Conservation (phyloP, 1,140 invertebrate species). For the Drosophila nebulosa region DNA sequence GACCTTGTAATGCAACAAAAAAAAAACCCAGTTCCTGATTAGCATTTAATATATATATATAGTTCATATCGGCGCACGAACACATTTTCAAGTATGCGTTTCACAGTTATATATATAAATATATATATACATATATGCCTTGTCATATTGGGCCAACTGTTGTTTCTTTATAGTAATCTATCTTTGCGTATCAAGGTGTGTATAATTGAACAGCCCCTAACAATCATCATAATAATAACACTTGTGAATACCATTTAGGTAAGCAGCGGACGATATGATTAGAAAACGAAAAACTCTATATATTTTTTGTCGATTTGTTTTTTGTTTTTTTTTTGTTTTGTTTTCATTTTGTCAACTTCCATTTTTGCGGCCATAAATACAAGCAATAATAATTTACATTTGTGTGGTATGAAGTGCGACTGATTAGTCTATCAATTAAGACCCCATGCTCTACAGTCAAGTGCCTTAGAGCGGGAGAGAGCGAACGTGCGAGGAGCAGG, state of each 20-base stretch:
- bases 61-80: constrained; percentile 11
- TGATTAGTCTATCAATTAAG: constrained; percentile 64
- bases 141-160: background rate
- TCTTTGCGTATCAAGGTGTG: constrained; percentile 48
- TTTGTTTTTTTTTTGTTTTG: constrained; percentile 14
- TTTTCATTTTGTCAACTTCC: constrained; percentile 3
- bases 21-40: constrained; percentile 4
- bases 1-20: constrained; percentile 17
- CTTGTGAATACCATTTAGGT: constrained; percentile 32
- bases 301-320: constrained; percentile 13
- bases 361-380: background rate
- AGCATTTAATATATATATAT: constrained; percentile 2
- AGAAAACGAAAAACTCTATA: constrained; percentile 19
- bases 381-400: constrained; percentile 30
- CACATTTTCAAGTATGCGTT: constrained; percentile 28
- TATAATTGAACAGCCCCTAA: constrained; percentile 52
- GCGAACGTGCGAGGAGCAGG: background rate
- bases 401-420: constrained; percentile 33
- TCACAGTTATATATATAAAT: background rate
- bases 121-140: background rate
- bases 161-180: background rate
- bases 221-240: constrained; percentile 58
- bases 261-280: constrained; percentile 39
- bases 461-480: background rate
- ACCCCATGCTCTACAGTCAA: constrained; percentile 7